phyloP scores from a whole-genome alignment of 2,888 invertebrate genomes.

The Glaucopsyche alexis region DNA sequence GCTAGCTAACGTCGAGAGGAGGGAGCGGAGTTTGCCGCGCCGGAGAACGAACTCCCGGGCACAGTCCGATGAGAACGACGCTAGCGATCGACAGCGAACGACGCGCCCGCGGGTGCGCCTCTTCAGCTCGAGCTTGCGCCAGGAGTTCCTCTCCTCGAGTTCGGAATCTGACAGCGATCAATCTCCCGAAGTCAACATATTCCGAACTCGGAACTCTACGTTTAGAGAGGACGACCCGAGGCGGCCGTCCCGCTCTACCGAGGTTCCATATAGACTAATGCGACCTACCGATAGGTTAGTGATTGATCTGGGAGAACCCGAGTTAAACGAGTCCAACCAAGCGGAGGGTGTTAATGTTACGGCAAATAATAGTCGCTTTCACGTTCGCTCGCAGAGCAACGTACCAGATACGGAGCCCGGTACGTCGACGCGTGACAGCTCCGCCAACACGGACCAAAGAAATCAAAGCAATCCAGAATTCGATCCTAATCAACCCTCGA shows the following conservation, averaged over 20 bases:
- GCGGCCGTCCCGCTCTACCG: constrained; percentile 38
- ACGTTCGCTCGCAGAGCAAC: constrained; percentile 58
- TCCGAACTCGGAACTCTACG: constrained; percentile 63
- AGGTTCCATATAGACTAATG: constrained; percentile 38
- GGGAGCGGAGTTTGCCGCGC: constrained; percentile 51
- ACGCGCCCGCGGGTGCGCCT: constrained; percentile 51
- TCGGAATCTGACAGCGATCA: constrained; percentile 71
- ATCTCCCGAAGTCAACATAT: constrained; percentile 66
- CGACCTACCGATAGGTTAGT: constrained; percentile 56
- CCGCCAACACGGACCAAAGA: constrained; percentile 39
- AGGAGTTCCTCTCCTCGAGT: constrained; percentile 58
- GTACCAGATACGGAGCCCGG: constrained; percentile 43
- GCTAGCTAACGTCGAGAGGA: constrained; percentile 58
- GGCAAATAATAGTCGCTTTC: constrained; percentile 56
- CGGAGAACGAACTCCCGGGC: constrained; percentile 47
- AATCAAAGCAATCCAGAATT: constrained; percentile 41
- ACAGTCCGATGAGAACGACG: constrained; percentile 55
- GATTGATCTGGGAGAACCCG: constrained; percentile 53
- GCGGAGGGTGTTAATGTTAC: constrained; percentile 52
- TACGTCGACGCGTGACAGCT: constrained; percentile 40
- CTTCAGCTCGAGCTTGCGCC: constrained; percentile 50
- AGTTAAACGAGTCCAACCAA: constrained; percentile 43
- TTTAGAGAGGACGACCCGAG: constrained; percentile 55
- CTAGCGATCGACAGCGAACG: constrained; percentile 41
- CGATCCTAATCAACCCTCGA: constrained; percentile 55